These are phyloP conservation scores for Oedothorax gibbosus DNA, from an alignment of 1,140 invertebrate species.

Conservation along the genomic window DNA sequence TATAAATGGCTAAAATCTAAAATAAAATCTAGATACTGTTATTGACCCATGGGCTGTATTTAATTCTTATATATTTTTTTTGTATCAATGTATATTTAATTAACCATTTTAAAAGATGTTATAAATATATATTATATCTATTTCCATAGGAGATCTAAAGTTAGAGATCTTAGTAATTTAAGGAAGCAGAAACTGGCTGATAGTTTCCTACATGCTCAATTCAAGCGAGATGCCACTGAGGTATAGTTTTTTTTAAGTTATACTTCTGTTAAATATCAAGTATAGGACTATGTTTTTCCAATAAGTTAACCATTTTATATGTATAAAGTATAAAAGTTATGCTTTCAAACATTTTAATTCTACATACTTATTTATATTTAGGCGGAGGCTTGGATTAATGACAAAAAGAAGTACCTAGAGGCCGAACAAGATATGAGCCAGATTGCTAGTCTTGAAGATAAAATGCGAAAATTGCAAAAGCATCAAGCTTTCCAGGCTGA, in stretches of 20 bases:
- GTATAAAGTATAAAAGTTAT: neutral
- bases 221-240: slow-evolving; percentile 89
- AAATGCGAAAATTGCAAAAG: slow-evolving; percentile 94
- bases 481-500: slow-evolving; percentile 98
- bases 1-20: too few relatives aligned
- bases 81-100: too few relatives aligned
- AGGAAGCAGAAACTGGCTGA: slow-evolving; percentile 80
- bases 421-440: slow-evolving; percentile 78
- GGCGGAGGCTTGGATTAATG: slow-evolving; percentile 91
- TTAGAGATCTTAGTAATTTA: slow-evolving; percentile 76
- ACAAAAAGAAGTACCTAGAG: slow-evolving; percentile 90
- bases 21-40: too few relatives aligned
- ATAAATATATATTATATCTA: slow-evolving; percentile 5
- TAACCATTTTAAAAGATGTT: too few relatives aligned
- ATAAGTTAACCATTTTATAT: neutral
- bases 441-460: slow-evolving; percentile 70
- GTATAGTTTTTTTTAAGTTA: slow-evolving; percentile 64
- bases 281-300: neutral
- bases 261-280: neutral
- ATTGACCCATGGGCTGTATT: too few relatives aligned
- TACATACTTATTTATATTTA: slow-evolving; percentile 63
- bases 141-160: slow-evolving; percentile 74
- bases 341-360: neutral
- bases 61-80: too few relatives aligned
- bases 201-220: slow-evolving; percentile 86